A percentile compares a stretch with the other conserved stretches of the same genome.
Evolutionary conservation across 2,797 vertebrate genomes (phyloP).

Genomic region (Lithobates sylvaticus): DNA sequence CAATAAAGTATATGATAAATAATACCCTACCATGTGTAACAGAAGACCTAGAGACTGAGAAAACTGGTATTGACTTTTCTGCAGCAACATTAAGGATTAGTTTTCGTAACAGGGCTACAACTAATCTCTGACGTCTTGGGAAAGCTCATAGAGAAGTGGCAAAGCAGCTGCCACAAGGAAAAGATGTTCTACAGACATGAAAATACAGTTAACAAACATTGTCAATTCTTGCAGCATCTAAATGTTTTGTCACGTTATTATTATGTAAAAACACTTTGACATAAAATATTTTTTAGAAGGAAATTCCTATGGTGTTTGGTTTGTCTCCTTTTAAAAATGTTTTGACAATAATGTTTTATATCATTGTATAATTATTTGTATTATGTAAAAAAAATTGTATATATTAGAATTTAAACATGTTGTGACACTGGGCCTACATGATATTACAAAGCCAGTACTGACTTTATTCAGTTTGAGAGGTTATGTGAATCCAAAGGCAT

Average conservation of each 20-base stretch:
- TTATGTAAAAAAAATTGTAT: too few species aligned
- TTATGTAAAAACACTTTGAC: too few species aligned
- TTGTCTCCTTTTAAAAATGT: too few species aligned
- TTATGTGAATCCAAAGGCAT: too few species aligned
- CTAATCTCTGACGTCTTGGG: constrained; percentile 73
- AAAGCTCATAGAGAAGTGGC: constrained; percentile 66
- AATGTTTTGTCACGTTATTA: background rate
- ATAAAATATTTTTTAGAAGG: too few species aligned
- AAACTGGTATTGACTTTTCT: constrained; percentile 24
- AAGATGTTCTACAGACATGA: constrained; percentile 21
- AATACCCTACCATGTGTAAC: background rate
- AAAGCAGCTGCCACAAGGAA: constrained; percentile 56
- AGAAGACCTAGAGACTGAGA: background rate
- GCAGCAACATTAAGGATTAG: constrained; percentile 67
- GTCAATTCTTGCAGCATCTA: background rate
- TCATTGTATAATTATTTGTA: too few species aligned
- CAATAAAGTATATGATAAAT: background rate
- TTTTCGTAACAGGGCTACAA: constrained; percentile 70
- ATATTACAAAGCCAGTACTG: too few species aligned
- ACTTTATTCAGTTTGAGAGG: too few species aligned
- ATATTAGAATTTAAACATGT: too few species aligned
- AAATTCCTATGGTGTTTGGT: too few species aligned
- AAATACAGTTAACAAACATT: background rate
- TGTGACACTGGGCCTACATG: too few species aligned
- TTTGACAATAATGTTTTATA: too few species aligned